Base-by-base conservation (phyloP, 2,888 invertebrate genomes). In the Lycocerus yunnanus region DNA sequence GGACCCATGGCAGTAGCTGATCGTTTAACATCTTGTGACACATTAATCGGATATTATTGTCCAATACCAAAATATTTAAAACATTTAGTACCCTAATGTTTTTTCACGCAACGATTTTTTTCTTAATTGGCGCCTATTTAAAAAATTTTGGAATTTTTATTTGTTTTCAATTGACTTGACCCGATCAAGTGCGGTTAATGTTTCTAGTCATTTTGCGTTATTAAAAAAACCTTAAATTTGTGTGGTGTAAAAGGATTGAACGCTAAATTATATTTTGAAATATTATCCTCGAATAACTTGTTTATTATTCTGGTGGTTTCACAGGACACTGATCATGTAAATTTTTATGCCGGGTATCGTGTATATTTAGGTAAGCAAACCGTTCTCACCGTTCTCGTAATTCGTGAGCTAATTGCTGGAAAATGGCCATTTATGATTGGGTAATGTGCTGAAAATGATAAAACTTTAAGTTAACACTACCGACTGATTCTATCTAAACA, bases 361-460 rank as follows among this genome's bases (percentile, higher is more conserved):
- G 69, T 69, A 59, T 69, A 43, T 43, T n/a, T 43, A 43, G 43
- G 43, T 75, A 72, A 75, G 72, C 71, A 61, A 58, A 59, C 18
- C 68, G 75, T 75, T 75, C 75, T 75, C 75, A 75, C 75, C 75
- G 65, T 72, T 75, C 75, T 75, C 75, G 66, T 65, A 72, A 72
- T 75, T 75, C 75, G n/a, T 72, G 20, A 63, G 61, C 20, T 20
- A 63, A 63, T 63, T 63, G 61, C 18, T 71, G 71, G 59, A 66
- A 66, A 65, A 71, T 16, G 13, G 43, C 66, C 71, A 15, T 20
- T 58, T 65, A 63, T 6, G 18, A 20, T 18, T 15, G 20, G 61
- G 5, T 63, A 63, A 63, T 63, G 16, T 63, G 61, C 18, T 63
- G 61, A 63, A 18, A 63, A 20, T 18, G 1, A 18, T 18, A 2